These are phyloP conservation scores for Caerostris darwini DNA, from an alignment of 1,140 invertebrate species.

Conservation along the genomic window DNA sequence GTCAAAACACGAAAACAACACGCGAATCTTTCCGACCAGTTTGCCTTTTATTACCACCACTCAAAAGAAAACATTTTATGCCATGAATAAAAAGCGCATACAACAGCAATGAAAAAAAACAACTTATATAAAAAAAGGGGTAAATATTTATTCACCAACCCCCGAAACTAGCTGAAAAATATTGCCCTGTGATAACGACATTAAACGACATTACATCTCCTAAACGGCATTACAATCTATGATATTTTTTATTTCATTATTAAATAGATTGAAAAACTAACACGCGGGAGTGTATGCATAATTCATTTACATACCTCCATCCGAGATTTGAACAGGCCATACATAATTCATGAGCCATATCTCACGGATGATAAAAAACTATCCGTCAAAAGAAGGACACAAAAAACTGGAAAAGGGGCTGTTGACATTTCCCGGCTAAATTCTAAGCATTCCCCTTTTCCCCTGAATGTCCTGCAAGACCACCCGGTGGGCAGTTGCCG, in stretches of 20 bases:
- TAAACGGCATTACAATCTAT: not conserved
- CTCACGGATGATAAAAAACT: not conserved
- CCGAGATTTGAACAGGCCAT: not conserved
- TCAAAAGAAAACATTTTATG: too few relatives aligned
- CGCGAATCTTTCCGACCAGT: too few relatives aligned
- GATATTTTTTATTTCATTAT: not conserved
- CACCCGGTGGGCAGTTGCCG: too few relatives aligned
- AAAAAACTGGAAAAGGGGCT: not conserved
- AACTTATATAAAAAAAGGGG: not conserved
- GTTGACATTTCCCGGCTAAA: not conserved
- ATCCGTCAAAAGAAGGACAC: too few relatives aligned
- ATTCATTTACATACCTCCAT: not conserved
- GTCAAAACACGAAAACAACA: too few relatives aligned
- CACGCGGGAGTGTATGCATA: not conserved
- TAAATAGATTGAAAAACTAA: slow-evolving; percentile 11
- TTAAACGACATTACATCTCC: not conserved
- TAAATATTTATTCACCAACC: not conserved
- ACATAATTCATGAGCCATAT: not conserved
- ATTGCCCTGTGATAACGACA: not conserved
- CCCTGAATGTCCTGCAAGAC: too few relatives aligned
- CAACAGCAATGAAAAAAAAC: too few relatives aligned
- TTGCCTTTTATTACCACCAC: too few relatives aligned
- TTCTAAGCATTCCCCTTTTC: not conserved
- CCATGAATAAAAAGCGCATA: too few relatives aligned
- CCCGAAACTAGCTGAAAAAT: not conserved